Evolutionary conservation across 2,113 vertebrate species (phyloP), one percentile per base, ranked within the genome.

Genomic region (Callorhinus ursinus): DNA sequence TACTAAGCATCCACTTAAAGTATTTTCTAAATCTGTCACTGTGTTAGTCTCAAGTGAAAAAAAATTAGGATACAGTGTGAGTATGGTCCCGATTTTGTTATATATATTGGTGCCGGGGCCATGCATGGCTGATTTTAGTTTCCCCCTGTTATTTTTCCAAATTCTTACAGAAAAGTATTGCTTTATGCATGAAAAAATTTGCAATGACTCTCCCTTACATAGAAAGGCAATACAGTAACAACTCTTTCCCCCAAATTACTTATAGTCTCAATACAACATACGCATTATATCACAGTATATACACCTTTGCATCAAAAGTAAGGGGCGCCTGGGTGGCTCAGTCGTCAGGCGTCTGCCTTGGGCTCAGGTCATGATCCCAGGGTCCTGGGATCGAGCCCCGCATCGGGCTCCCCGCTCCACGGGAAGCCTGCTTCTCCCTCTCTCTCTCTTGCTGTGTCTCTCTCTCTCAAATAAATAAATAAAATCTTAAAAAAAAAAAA

Each of bases 301-400:
- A n/a, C 36, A 39, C 51, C 77, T 95, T 80, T 63, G 11, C 82
- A 57, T 90, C 76, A 31, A 69, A 97, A 71, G 42, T 65, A 92
- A 81, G 55, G 8, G 46, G 46, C 46, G 46, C 46, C 46, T 46
- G 46, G 46, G 46, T 46, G 46, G 46, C 46, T 46, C 46, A 46
- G 46, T 46, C 46, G 46, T 46, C 8, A 46, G 46, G 46, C 1
- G 46, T 46, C 46, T 46, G 46, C 46, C 46, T 9, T 46, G 46
- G 46, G 46, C 46, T 46, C 46, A 46, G 46, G 46, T 46, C 46
- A 46, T 46, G 46, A 46, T 46, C 46, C 46, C 46, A 46, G 46
- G 46, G 7, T 46, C 8, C 46, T 46, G 46, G 46, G 46, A 46
- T 46, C 7, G 7, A 46, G 46, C 46, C 46, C 46, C 46, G 8